These are phyloP conservation scores for Cardinalis cardinalis DNA, from an alignment of 2,113 vertebrate genomes.

Conservation along the genomic window DNA sequence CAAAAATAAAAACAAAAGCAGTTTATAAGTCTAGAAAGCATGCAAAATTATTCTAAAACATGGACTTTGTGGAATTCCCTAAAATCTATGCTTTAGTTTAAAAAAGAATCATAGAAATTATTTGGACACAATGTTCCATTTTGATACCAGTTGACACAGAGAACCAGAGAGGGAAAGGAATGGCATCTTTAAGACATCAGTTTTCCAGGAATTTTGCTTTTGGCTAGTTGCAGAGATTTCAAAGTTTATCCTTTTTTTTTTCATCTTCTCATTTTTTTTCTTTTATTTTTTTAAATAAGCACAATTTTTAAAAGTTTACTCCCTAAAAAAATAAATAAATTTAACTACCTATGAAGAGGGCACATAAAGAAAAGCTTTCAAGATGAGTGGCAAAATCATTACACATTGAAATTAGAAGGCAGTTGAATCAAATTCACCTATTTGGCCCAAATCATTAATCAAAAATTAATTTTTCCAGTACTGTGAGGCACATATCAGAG, in stretches of 20 bases:
- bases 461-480: neutral
- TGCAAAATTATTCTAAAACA: neutral
- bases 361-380: neutral
- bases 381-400: neutral
- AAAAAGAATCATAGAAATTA: neutral
- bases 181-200: neutral
- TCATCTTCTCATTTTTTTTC: fast-evolving
- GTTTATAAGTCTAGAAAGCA: neutral
- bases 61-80: neutral
- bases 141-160: neutral
- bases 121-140: neutral
- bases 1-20: neutral
- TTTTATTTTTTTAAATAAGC: neutral
- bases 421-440: neutral
- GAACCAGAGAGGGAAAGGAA: neutral
- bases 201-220: neutral
- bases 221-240: neutral
- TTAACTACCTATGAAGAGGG: neutral
- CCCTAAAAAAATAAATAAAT: no score
- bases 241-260: neutral
- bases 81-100: neutral
- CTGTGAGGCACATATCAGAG: neutral
- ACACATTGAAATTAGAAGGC: neutral
- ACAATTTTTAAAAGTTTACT: neutral
- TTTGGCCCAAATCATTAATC: neutral